Evolutionary conservation across 2,797 vertebrate genomes (phyloP), one percentile per base, ranked within the genome.

Genomic region (Myioborus miniatus): DNA sequence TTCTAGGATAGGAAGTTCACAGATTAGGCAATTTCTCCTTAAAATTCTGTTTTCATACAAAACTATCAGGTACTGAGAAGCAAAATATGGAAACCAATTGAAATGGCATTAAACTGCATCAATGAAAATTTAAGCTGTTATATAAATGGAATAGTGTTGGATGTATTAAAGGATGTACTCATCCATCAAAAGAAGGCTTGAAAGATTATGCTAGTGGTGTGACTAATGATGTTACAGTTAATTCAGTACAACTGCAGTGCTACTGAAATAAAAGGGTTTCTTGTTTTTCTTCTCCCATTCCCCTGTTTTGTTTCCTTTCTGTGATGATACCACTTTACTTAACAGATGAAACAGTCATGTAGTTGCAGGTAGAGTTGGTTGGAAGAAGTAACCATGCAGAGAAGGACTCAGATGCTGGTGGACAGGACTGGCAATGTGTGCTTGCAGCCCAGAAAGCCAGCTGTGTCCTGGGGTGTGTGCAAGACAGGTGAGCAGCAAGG

Each of bases 181-280:
- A 77, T 91, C 75, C 84, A 11, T 92, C 91, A 87, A 89, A 93
- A 83, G 37, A 59, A 76, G 52, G 19, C 82, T 89, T 92, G 89
- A 83, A 87, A 69, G 58, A 74, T 93, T 87, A 44, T 59, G 39
- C 43, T 59, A 24, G 68, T 41, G 44, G 23, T 83, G 76, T 93
- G 92, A 91, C 79, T 96, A 85, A 89, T 89, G 62, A 49, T 77
- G 75, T 77, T 93, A 60, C 21, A 34, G 41, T 83, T 91, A 83
- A 90, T 87, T 93, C 87, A 60, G 14, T 75, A 56, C 53, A 60
- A 30, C 65, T 83, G 60, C 53, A 34, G 11, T 75, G 44, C 72
- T 90, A 53, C 64, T 93, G 32, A 81, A 89, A 65, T 87, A 32
- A 36, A 88, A 60, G 6, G 2, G 2, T 71, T 86, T 75, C 30